These are phyloP conservation scores for Charina bottae DNA, from an alignment of 2,113 vertebrate species.

Conservation along the genomic window DNA sequence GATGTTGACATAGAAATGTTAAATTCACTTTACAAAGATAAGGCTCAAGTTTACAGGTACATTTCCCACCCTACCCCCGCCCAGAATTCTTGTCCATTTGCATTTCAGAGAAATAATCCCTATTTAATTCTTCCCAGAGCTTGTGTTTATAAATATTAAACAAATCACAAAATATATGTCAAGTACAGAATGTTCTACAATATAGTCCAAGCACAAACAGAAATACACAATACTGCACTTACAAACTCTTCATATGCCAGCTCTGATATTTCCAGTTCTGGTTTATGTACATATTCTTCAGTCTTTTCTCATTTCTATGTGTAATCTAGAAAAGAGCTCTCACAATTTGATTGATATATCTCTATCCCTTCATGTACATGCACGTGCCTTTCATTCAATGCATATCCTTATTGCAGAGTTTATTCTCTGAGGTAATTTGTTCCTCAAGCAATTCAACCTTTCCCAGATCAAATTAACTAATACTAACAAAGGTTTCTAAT, in stretches of 20 bases:
- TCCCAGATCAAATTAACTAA: constrained; percentile 53
- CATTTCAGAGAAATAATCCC: constrained; percentile 72
- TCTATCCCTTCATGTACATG: constrained; percentile 37
- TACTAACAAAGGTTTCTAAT: constrained; percentile 32
- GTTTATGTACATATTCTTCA: background rate
- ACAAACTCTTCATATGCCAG: constrained; percentile 67
- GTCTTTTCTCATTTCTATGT: constrained; percentile 7
- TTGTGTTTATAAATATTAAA: constrained; percentile 82
- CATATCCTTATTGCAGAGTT: constrained; percentile 50
- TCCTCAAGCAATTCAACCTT: constrained; percentile 53
- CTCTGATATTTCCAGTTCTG: constrained; percentile 42
- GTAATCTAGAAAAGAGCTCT: background rate
- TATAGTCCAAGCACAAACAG: constrained; percentile 77
- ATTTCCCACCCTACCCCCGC: constrained; percentile 67
- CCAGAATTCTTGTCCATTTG: constrained; percentile 53
- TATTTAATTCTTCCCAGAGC: constrained; percentile 86
- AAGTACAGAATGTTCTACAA: constrained; percentile 78
- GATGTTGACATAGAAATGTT: constrained; percentile 94
- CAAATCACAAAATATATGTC: constrained; percentile 79
- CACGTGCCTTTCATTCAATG: constrained; percentile 58
- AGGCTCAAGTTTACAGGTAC: constrained; percentile 88
- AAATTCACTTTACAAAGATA: constrained; percentile 97
- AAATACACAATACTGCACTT: constrained; percentile 81
- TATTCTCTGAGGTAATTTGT: constrained; percentile 52
- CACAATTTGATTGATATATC: constrained; percentile 39